These are phyloP conservation scores for Polydesmus complanatus DNA, from an alignment of 2,888 invertebrate genomes.

Conservation along the genomic window DNA sequence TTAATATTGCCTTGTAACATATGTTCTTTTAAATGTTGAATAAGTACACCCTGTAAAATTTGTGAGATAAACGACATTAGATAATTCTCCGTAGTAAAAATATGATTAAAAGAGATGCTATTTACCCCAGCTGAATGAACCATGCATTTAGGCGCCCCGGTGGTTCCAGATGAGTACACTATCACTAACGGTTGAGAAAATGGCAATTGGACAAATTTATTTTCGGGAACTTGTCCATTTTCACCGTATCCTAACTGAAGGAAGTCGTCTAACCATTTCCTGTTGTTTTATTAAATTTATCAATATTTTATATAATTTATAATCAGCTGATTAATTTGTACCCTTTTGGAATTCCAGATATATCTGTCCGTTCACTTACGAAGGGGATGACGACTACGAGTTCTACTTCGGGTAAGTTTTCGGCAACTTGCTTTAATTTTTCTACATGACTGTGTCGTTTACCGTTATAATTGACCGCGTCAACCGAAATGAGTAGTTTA, in stretches of 20 bases:
- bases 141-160: conserved; percentile 44
- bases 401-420: conserved; percentile 25
- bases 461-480: conserved; percentile 40
- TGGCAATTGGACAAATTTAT: conserved; percentile 37
- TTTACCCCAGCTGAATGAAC: conserved; percentile 42
- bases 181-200: conserved; percentile 43
- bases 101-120: not conserved
- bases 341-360: conserved; percentile 5
- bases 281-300: not conserved
- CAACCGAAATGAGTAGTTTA: conserved; percentile 40
- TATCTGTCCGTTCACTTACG: conserved; percentile 11
- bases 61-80: conserved; percentile 6
- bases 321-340: no score
- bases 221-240: conserved; percentile 8
- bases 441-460: conserved; percentile 37
- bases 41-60: conserved; percentile 37
- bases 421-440: conserved; percentile 35
- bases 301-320: not conserved
- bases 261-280: conserved; percentile 28
- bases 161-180: conserved; percentile 45
- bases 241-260: conserved; percentile 17
- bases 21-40: conserved; percentile 43
- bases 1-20: conserved; percentile 37
- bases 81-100: not conserved
- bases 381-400: conserved; percentile 22